These are phyloP conservation scores for Hypsopygia costalis DNA, from an alignment of 2,888 invertebrate species.

Conservation along the genomic window DNA sequence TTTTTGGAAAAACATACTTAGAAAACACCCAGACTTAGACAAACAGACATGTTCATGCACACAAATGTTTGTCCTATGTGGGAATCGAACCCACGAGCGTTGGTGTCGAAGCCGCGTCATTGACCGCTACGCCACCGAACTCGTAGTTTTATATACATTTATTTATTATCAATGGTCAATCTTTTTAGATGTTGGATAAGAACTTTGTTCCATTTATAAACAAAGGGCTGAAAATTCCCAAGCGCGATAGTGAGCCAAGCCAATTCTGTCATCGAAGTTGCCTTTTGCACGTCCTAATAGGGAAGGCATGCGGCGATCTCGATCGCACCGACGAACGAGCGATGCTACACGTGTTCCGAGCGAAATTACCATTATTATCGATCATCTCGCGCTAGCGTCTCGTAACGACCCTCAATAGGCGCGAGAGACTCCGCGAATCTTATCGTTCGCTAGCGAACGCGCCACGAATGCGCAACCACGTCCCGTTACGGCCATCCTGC, in stretches of 20 bases:
- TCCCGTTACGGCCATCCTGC: conserved; percentile 50
- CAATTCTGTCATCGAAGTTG: conserved; percentile 55
- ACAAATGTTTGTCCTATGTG: too few species aligned
- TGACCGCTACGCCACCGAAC: too few species aligned
- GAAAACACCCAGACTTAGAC: too few species aligned
- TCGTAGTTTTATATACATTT: too few species aligned
- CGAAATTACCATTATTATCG: conserved; percentile 80
- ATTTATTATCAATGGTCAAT: too few species aligned
- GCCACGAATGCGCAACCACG: conserved; percentile 8
- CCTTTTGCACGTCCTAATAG: conserved; percentile 67
- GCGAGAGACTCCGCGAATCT: conserved; percentile 45
- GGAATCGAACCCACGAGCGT: too few species aligned
- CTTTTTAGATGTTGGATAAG: too few species aligned
- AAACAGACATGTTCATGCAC: too few species aligned
- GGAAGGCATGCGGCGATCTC: conserved; percentile 54
- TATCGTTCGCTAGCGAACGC: conserved; percentile 8
- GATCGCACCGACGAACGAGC: conserved; percentile 59
- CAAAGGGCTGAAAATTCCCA: conserved; percentile 20
- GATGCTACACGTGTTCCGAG: conserved; percentile 72
- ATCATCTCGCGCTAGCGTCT: conserved; percentile 70
- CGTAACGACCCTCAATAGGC: conserved; percentile 74
- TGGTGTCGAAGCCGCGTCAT: too few species aligned
- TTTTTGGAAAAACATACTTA: too few species aligned
- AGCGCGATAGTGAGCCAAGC: conserved; percentile 26
- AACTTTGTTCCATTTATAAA: conserved; percentile 8